These are phyloP conservation scores for Apocheima hispidaria DNA, from an alignment of 2,888 invertebrate genomes.

Conservation along the genomic window DNA sequence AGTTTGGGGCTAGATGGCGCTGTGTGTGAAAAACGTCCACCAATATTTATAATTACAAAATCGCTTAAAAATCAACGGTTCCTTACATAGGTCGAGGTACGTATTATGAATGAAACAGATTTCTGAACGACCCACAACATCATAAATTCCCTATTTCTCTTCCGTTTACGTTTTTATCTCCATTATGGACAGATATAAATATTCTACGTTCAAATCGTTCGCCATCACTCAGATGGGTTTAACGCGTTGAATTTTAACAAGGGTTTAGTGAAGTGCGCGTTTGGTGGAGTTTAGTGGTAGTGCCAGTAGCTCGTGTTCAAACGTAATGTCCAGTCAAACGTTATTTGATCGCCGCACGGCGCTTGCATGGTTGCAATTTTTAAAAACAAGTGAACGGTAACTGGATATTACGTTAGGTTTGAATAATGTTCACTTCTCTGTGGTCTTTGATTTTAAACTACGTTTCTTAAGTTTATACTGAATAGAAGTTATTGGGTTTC, in stretches of 20 bases:
- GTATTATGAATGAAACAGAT: not conserved
- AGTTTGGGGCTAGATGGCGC: too few relatives aligned
- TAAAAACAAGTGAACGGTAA: too few relatives aligned
- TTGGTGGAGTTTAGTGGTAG: constrained; percentile 50
- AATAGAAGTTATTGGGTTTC: too few relatives aligned
- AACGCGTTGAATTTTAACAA: constrained; percentile 80
- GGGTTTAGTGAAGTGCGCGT: constrained; percentile 59
- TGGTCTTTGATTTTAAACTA: too few relatives aligned
- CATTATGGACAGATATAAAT: constrained; percentile 48
- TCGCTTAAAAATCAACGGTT: too few relatives aligned
- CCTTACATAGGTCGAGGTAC: too few relatives aligned
- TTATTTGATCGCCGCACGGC: not conserved
- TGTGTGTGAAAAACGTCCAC: too few relatives aligned
- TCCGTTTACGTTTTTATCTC: constrained; percentile 1
- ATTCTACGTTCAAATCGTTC: constrained; percentile 28
- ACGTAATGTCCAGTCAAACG: not conserved
- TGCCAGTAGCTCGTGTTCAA: constrained; percentile 26
- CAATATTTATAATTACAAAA: too few relatives aligned
- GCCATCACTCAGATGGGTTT: constrained; percentile 75
- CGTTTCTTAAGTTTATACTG: too few relatives aligned
- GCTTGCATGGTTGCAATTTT: too few relatives aligned
- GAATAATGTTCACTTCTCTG: too few relatives aligned
- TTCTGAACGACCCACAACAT: not conserved
- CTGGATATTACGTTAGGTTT: too few relatives aligned
- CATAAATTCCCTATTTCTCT: not conserved